Conservation (phyloP, 2,113 vertebrate genomes). For the Ptyas mucosa region DNA sequence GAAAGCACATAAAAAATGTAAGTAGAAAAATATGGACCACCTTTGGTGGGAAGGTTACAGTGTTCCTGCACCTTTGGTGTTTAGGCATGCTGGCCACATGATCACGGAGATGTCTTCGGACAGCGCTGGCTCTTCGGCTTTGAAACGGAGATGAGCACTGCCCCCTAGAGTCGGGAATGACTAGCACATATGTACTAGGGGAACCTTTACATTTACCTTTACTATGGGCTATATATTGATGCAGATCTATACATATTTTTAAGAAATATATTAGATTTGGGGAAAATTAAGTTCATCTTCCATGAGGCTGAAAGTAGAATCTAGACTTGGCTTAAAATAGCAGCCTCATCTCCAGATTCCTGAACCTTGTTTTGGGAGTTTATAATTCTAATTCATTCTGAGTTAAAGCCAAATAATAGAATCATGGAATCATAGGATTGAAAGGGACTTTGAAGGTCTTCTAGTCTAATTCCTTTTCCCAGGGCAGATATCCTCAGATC, state of each 20-base stretch:
- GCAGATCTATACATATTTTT: background rate
- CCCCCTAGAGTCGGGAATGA: too few relatives aligned
- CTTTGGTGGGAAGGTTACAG: too few relatives aligned
- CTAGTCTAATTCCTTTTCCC: background rate
- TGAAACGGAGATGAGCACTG: too few relatives aligned
- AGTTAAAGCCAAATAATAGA: background rate
- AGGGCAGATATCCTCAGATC: background rate
- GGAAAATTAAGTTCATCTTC: background rate
- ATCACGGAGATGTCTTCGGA: too few relatives aligned
- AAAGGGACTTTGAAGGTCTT: background rate
- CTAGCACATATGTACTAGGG: too few relatives aligned
- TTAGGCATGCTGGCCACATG: too few relatives aligned
- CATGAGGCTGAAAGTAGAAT: background rate
- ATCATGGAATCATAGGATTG: background rate
- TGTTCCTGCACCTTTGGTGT: too few relatives aligned
- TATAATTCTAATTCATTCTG: background rate
- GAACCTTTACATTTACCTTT: too few relatives aligned
- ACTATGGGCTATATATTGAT: background rate
- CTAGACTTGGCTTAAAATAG: background rate
- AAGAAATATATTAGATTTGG: background rate
- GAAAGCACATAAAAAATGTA: too few relatives aligned
- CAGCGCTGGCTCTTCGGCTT: too few relatives aligned
- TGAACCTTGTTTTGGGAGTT: background rate
- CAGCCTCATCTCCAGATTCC: background rate
- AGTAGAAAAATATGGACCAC: too few relatives aligned